A percentile compares a stretch with the other conserved stretches of the same genome.
Evolutionary conservation across 2,797 vertebrate genomes (phyloP).

Genomic region (Catostomus latipinnis): DNA sequence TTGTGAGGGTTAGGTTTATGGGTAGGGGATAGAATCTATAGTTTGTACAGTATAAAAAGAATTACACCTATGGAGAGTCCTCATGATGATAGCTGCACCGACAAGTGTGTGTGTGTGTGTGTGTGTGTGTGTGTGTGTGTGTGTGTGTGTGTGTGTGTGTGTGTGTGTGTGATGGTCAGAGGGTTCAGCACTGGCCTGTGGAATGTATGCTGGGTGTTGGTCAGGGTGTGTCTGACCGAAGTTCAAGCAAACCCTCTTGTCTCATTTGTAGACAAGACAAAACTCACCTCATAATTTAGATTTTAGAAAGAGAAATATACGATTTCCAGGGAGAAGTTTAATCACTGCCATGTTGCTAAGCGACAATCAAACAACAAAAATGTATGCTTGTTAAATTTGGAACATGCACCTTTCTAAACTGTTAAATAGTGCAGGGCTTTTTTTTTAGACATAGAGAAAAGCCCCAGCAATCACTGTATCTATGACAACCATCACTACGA

Average conservation of each 20-base stretch:
- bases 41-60: too few species aligned
- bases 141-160: neutral
- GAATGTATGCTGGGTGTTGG: constrained; percentile 18
- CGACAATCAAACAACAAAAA: neutral
- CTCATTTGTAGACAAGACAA: neutral
- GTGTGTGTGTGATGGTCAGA: constrained; percentile 24
- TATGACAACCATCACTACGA: constrained; percentile 38
- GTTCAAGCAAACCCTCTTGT: constrained; percentile 18
- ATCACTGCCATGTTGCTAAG: neutral
- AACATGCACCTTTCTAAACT: neutral
- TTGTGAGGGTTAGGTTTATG: too few species aligned
- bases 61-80: too few species aligned
- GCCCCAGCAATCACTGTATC: constrained; percentile 22
- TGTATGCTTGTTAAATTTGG: neutral
- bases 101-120: neutral
- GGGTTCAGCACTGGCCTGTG: neutral
- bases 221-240: constrained; percentile 51
- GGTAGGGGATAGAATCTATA: too few species aligned
- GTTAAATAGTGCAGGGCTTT: neutral
- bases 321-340: neutral
- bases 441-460: neutral
- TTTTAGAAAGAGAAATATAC: neutral
- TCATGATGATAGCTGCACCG: too few species aligned
- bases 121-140: neutral
- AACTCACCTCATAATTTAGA: constrained; percentile 3